Evolutionary conservation across 2,113 vertebrate genomes (phyloP).

Genomic region (Ammodytes dubius): DNA sequence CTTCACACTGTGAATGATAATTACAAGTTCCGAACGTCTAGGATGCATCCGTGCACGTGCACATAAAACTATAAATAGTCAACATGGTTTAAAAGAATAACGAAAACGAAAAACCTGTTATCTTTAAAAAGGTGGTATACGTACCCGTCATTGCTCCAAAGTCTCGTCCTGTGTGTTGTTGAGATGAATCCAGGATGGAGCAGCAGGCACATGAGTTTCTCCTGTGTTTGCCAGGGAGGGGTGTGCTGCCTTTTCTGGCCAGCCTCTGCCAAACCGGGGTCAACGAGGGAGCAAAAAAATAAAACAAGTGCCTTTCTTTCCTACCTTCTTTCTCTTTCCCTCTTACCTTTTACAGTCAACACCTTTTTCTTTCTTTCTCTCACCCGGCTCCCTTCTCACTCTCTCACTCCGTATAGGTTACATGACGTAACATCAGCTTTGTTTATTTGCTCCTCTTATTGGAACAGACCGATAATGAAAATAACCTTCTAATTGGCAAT

Average conservation of each 20-base stretch:
- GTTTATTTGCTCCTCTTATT: constrained; percentile 77
- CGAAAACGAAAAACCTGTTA: background rate
- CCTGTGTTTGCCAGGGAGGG: constrained; percentile 69
- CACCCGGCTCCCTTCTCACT: constrained; percentile 57
- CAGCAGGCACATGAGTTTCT: constrained; percentile 54
- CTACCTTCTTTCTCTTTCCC: constrained; percentile 62
- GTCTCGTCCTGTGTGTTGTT: constrained; percentile 42
- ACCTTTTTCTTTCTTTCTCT: constrained; percentile 71
- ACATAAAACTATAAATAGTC: background rate
- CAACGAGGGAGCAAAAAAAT: constrained; percentile 75
- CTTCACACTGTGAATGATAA: background rate
- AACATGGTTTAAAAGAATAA: background rate
- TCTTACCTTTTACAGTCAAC: constrained; percentile 79
- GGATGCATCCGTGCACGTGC: background rate
- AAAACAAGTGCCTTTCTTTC: constrained; percentile 73
- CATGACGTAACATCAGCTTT: constrained; percentile 80
- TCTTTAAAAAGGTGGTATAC: constrained; percentile 22
- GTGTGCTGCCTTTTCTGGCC: constrained; percentile 70
- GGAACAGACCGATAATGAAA: constrained; percentile 65
- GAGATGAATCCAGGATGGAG: constrained; percentile 69
- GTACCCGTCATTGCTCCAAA: constrained; percentile 53
- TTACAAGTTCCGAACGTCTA: background rate
- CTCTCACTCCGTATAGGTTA: constrained; percentile 42
- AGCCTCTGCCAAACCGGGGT: constrained; percentile 75
- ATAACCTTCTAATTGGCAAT: constrained; percentile 47